A percentile compares a stretch with the other conserved stretches of the same genome.
Evolutionary conservation across 1,140 invertebrate genomes (phyloP).

Genomic region (Reticulitermes speratus): DNA sequence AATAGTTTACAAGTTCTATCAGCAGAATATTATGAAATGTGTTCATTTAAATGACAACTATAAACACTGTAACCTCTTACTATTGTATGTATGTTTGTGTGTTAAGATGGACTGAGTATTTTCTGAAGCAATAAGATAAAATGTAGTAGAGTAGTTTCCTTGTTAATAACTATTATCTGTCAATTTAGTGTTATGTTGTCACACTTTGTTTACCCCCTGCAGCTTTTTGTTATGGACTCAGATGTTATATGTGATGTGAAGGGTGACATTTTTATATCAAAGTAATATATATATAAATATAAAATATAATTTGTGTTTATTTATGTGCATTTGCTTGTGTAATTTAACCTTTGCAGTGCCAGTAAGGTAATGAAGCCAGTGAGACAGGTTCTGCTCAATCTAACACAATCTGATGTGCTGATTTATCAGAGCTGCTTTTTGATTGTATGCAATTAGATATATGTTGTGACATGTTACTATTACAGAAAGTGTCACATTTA

Average conservation of each 20-base stretch:
- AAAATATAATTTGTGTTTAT: constrained; percentile 1
- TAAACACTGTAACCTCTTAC: constrained; percentile 1
- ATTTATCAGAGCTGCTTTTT: too few species aligned
- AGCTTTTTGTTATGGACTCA: not conserved
- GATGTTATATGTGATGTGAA: constrained; percentile 2
- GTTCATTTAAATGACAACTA: not conserved
- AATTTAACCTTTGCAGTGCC: not conserved
- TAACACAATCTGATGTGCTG: too few species aligned
- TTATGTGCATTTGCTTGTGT: not conserved
- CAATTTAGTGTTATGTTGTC: not conserved
- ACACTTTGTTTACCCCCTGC: not conserved
- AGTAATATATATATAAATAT: constrained; percentile 6
- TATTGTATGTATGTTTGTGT: not conserved
- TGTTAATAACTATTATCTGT: constrained; percentile 5
- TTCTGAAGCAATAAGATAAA: constrained; percentile 15
- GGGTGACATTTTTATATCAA: not conserved
- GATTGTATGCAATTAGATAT: too few species aligned
- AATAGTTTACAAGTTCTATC: constrained; percentile 16
- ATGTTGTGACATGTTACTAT: too few species aligned
- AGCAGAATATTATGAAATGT: not conserved
- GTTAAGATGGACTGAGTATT: not conserved
- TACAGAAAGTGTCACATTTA: too few species aligned
- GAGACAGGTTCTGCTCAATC: too few species aligned
- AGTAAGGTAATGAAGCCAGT: too few species aligned
- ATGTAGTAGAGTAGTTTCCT: not conserved